Conservation (phyloP, 2,888 invertebrate genomes). For the Adineta ricciae region DNA sequence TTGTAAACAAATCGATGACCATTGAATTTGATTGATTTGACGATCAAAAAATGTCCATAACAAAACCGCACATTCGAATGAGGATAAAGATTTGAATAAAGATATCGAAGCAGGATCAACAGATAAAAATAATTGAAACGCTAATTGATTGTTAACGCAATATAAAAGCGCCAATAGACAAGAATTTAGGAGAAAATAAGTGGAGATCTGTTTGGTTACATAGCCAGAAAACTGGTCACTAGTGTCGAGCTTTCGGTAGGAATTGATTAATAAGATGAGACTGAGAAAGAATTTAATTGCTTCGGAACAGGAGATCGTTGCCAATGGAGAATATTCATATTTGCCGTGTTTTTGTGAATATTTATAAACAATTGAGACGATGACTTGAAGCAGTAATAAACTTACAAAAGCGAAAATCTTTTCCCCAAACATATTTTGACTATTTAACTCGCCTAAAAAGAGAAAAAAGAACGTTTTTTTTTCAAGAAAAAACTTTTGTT, state of each 20-base stretch:
- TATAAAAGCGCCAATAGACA: not conserved
- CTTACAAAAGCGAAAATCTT: not conserved
- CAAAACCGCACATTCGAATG: not conserved
- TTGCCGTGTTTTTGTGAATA: not conserved
- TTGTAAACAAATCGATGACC: not conserved
- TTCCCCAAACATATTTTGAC: not conserved
- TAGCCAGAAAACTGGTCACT: not conserved
- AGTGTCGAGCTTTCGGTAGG: not conserved
- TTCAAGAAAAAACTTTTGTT: no score
- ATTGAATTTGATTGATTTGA: not conserved
- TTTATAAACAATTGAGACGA: not conserved
- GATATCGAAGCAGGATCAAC: not conserved
- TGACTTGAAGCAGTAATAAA: not conserved
- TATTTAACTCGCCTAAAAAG: no score
- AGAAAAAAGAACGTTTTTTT: no score
- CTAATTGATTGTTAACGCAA: not conserved
- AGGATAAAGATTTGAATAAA: not conserved
- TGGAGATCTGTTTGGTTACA: not conserved
- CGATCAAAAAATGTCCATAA: not conserved
- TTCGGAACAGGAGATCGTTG: not conserved
- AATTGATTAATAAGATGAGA: not conserved
- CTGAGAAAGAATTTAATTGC: not conserved
- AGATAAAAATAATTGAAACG: not conserved
- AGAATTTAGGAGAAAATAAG: not conserved
- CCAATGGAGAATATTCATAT: not conserved